Base-by-base conservation (phyloP, 2,888 invertebrate genomes). In the Lasioglossum zephyrum region DNA sequence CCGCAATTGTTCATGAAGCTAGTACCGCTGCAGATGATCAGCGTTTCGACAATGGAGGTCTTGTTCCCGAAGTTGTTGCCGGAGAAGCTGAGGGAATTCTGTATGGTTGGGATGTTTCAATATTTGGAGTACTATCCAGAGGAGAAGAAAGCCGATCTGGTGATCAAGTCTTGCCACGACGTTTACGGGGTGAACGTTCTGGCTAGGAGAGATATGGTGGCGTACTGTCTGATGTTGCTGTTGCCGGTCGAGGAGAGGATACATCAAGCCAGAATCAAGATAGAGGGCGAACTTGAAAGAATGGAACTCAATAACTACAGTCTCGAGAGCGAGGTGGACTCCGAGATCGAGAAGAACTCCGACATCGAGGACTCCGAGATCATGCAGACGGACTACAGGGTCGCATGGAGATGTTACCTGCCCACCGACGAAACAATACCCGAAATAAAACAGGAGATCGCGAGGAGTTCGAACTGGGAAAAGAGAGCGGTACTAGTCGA, bases 371-470 rank as follows among this genome's bases (percentile, higher is more conserved):
- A 31, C 31, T 31, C 31, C 31, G 31, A 31, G 31, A 31, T 31
- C 31, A 31, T 31, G 31, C n/a, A n/a, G 31, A 31, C 31, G 16
- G 31, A 63, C 31, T 1, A 0, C 70, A 2, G 6, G 0, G 6
- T 13, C 1, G 85, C 79, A 0, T 94, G 95, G 94, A 86, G 88
- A 31, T 92, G 92, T 81, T 95, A 93, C 47, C 79, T 95, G 31
- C 88, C 92, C 0, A 76, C 81, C 0, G 13, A 81, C 0, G 93
- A 93, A 60, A 82, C 92, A 0, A 90, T 95, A 47, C 82, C 91
- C 0, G 8, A 77, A 5, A 84, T 94, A 4, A 94, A 91, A 57
- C 13, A 69, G 0, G 85, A 93, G 47, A 93, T 95, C 9, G 4
- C 73, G 0, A 91, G 79, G 41, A 76, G 86, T 5, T 84, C 92